These are phyloP conservation scores for Acipenser transmontanus DNA, from an alignment of 2,797 vertebrate genomes.

Conservation along the genomic window DNA sequence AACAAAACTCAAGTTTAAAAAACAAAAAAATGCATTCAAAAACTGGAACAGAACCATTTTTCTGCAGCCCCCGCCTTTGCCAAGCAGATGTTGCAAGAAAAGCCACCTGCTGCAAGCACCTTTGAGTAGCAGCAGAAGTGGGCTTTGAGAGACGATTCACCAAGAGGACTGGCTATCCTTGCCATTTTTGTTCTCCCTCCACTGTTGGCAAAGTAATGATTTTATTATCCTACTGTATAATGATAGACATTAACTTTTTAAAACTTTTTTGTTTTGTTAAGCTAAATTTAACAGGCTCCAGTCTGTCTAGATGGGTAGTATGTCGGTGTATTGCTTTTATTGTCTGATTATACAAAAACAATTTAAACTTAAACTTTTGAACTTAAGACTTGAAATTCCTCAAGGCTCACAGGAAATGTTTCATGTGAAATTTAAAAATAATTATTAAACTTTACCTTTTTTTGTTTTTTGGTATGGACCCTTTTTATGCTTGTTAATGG, in stretches of 20 bases:
- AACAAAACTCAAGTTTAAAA: conserved; percentile 25
- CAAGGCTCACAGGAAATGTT: conserved; percentile 39
- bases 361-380: conserved; percentile 33
- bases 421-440: conserved; percentile 28
- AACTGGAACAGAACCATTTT: too few species aligned
- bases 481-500: conserved; percentile 31
- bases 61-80: conserved; percentile 51
- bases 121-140: conserved; percentile 38
- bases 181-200: conserved; percentile 48
- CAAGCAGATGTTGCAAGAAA: conserved; percentile 45
- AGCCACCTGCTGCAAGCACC: conserved; percentile 40
- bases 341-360: conserved; percentile 37
- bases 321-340: conserved; percentile 40
- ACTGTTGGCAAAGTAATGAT: conserved; percentile 45
- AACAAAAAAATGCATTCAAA: too few species aligned
- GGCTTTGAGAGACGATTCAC: conserved; percentile 53
- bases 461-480: conserved; percentile 22
- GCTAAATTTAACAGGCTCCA: conserved; percentile 61
- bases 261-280: conserved; percentile 57
- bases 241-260: conserved; percentile 59
- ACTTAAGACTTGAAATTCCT: conserved; percentile 39
- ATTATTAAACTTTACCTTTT: conserved; percentile 37
- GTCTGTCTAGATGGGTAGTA: conserved; percentile 57
- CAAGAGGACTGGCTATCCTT: conserved; percentile 40
- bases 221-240: conserved; percentile 56